Conservation (phyloP, 2,888 invertebrate species). For the Megaustenia siamemsis region DNA sequence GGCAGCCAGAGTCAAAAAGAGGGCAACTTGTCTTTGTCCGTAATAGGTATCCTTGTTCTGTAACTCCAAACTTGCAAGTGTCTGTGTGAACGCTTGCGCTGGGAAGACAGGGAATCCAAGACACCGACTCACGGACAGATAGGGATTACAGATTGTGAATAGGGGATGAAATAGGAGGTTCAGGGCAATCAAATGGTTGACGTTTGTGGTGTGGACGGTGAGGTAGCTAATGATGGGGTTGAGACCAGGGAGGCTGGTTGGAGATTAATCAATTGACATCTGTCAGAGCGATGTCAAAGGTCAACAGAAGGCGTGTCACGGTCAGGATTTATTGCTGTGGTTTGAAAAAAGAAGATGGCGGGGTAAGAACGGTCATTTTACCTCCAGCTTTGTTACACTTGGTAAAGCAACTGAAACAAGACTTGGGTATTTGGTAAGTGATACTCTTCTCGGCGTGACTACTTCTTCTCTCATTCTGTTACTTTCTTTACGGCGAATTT, state of each 20-base stretch:
- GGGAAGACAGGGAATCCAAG: neutral
- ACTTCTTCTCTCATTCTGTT: too few relatives aligned
- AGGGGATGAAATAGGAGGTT: conserved; percentile 8
- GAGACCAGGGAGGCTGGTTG: neutral
- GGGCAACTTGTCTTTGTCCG: too few relatives aligned
- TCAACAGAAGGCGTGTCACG: conserved; percentile 12
- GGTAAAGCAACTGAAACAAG: too few relatives aligned
- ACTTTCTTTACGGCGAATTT: too few relatives aligned
- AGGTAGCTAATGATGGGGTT: conserved; percentile 26
- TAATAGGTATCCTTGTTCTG: too few relatives aligned
- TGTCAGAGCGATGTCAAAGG: conserved; percentile 4
- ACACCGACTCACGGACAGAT: neutral
- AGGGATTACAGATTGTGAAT: neutral
- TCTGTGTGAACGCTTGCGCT: too few relatives aligned
- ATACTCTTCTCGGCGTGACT: too few relatives aligned
- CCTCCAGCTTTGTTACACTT: neutral
- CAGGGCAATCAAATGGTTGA: neutral
- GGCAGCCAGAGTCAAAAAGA: too few relatives aligned
- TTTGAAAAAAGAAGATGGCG: neutral
- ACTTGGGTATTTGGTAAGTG: too few relatives aligned
- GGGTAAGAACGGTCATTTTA: neutral
- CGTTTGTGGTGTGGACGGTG: neutral
- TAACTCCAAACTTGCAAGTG: too few relatives aligned
- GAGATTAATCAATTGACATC: conserved; percentile 11
- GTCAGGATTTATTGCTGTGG: neutral